Base-by-base conservation (phyloP, 1,140 invertebrate species). In the Aplysia californica region DNA sequence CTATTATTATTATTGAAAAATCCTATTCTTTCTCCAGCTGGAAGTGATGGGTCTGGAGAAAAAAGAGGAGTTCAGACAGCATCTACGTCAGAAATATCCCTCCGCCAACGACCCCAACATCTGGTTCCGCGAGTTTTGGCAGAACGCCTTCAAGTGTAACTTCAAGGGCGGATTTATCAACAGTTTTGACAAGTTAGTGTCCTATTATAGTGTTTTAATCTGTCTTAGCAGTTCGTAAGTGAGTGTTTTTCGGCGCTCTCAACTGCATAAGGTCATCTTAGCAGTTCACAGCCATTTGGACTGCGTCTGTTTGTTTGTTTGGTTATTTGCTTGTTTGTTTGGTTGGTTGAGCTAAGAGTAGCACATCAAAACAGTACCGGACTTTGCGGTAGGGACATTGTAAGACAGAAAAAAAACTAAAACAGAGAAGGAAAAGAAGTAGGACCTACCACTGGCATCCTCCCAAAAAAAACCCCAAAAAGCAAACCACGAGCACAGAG, bases 111-210 rank as follows among this genome's bases (percentile, higher is more conserved):
- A 67, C 20, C 56, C 56, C n/a, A 84, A 84, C 73, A 80, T 80
- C 15, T 87, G 84, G 85, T 86, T 85, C 74, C 55, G 74, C 20
- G 79, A 85, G 64, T 86, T 84, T 65, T 87, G 84, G 81, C 77
- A 83, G 61, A 77, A 83, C 35, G 61, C 70, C 26, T 86, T 84
- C 68, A 66, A 80, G 23, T 88, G 87, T 79, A 80, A 86, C 73
- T 67, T 82, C 5, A 35, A 75, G 10, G 80, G 80, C 6, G 79
- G 79, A 39, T 87, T 87, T 65, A 79, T 80, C 31, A 83, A 84
- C 59, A 79, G 72, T 18, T 81, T 80, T 56, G 15, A 59, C 21
- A 75, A 33, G 15, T 75, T 50, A 75, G 61, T 44, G 39, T 5
- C 21, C 5, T 61, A 23, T 6, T 6, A 10, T 23, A 61, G 58